Base-by-base conservation (phyloP, 2,113 vertebrate genomes). In the Otus sunia region DNA sequence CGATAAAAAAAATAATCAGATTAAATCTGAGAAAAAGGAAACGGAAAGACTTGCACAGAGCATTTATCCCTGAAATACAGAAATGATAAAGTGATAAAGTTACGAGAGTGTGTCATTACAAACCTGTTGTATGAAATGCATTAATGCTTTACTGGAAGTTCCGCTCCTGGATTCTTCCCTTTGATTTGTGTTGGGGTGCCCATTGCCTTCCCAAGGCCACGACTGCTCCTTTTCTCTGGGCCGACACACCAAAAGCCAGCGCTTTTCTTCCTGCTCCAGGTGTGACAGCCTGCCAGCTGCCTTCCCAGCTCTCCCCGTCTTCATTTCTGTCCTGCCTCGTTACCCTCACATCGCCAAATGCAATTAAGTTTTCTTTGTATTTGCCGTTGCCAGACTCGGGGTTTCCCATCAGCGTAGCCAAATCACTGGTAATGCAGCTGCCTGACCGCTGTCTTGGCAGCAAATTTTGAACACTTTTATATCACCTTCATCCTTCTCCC, bases 201-300 rank as follows among this genome's bases (percentile, higher is more conserved):
- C 1, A 0, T 12, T 60, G 58, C 50, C 17, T 37, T 85, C 63
- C 45, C 0, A 0, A 34, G 58, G 14, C 39, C 20, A 3, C 0
- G 6, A 7, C 21, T 45, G 43, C 16, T 45, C 43, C 18, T 45
- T 16, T 45, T 16, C 16, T 45, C 43, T 45, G 43, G 43, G 43
- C 71, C 49, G 36, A 4, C n/a, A 16, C 18, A 12, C 15, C 19
- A 15, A 11, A 23, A 41, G 3, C 20, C 23, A 29, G 30, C 13
- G 4, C 50, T 66, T 71, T 10, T 36, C 32, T 58, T 69, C 36
- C 36, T 1, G 2, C 36, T 59, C 16, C 34, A 37, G 6, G 12
- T 41, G 34, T 18, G 73, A 9, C 59, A 9, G 67, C 79, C 37
- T 37, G 16, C 20, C 10, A 11, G 39, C 47, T 67, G 79, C n/a